Evolutionary conservation across 2,113 vertebrate species (phyloP), one percentile per base, ranked within the genome.

Genomic region (Glaucidium brasilianum): DNA sequence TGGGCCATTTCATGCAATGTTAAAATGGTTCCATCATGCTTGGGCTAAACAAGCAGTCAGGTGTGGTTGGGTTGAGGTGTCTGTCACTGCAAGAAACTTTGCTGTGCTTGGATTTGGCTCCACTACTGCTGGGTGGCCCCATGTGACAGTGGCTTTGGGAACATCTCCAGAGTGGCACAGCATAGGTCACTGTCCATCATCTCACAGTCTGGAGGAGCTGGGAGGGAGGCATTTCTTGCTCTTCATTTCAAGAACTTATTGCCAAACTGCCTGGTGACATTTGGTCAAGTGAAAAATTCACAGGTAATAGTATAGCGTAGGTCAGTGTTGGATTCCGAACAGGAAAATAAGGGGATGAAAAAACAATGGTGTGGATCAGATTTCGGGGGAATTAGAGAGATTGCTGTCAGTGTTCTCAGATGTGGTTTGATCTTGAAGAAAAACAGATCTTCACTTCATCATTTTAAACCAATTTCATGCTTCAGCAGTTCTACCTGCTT

Each of bases 401-500:
- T 78, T 91, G 84, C 92, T 97, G 74, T 75, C 23, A 17, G 76
- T 78, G 83, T 96, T 98, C 97, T 92, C 69, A 96, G 88, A 96
- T 73, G 91, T 90, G 96, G 95, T 97, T 97, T 97, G 95, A 97
- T 97, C 96, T 95, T 39, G 53, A 97, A 96, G 93, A 84, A 97
- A 97, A 98, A 93, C 88, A 81, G 77, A 94, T 97, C 96, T 95
- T 97, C 85, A 53, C 90, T 98, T 97, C 92, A 93, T 98, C 97
- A 85, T 97, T 97, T 98, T 96, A 95, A 98, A 98, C 73, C 97
- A 98, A 98, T 98, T 98, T 98, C 97, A 97, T 95, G 97, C 97
- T 94, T 97, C 81, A 5, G 84, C 92, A 59, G 62, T 75, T 98
- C 78, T 97, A 56, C 80, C 79, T 47, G 17, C 67, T 97, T 94